Evolutionary conservation across 2,888 invertebrate species (phyloP).

Genomic region (Drosophila fungiperda): DNA sequence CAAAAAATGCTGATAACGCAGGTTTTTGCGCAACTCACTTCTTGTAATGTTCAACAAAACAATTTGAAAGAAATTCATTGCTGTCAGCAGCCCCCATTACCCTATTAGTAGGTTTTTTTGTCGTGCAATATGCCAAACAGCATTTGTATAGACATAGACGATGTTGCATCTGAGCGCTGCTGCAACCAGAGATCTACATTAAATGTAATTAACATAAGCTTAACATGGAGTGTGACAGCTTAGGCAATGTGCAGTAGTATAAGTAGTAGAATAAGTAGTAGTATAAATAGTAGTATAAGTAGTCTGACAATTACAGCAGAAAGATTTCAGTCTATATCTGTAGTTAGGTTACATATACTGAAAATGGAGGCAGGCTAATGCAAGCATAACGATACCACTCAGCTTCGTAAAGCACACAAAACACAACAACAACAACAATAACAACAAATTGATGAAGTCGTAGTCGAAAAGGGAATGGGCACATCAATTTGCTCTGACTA

Average conservation of each 20-base stretch:
- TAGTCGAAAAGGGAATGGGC: conserved; percentile 48
- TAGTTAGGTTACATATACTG: not conserved
- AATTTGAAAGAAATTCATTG: conserved; percentile 32
- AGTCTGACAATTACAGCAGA: conserved; percentile 16
- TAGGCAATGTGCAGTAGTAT: not conserved
- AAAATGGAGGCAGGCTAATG: conserved; percentile 39
- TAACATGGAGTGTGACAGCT: not conserved
- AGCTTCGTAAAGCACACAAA: conserved; percentile 23
- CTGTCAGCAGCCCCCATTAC: no score
- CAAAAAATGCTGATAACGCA: conserved; percentile 55
- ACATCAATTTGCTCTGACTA: conserved; percentile 28
- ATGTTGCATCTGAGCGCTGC: not conserved
- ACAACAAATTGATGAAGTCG: conserved; percentile 2
- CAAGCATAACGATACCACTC: conserved; percentile 55
- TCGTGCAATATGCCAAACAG: not conserved
- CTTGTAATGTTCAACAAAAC: conserved; percentile 11
- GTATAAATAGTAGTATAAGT: not conserved
- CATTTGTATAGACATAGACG: not conserved
- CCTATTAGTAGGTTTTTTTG: not conserved
- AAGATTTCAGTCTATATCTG: conserved; percentile 27
- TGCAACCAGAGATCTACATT: not conserved
- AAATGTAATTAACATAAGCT: not conserved
- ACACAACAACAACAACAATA: not conserved
- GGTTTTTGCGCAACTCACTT: conserved; percentile 37
- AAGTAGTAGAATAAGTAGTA: no score